Base-by-base conservation (phyloP, 2,797 vertebrate species). In the Spheniscus humboldti region DNA sequence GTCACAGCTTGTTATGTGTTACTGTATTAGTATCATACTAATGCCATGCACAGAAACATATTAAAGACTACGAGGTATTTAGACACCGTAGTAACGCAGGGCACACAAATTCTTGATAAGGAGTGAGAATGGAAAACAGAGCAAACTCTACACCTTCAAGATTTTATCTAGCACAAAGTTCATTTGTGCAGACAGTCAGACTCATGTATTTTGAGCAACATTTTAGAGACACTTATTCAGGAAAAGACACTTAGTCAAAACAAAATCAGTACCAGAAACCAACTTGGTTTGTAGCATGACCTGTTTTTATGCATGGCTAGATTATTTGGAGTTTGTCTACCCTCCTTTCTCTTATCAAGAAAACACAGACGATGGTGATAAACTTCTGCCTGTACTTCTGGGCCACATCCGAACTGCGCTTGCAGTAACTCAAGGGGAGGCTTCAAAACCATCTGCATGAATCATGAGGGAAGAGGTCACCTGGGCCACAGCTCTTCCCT, bases 201-300 rank as follows among this genome's bases (percentile, higher is more conserved):
- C 28, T 74, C 47, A 7, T 35, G 24, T 27, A 33, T 48, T 85
- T 71, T 71, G 60, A 87, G 48, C 18, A 87, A n/a, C 10, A 16
- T 9, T 71, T 92, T 24, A 25, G 27, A 89, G 52, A 72, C 0
- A 4, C 11, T 78, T 69, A 62, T 5, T 85, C 63, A 76, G 31
- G 28, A 89, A 89, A 69, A 3, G 1, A 41, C 30, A 45, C n/a
- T 13, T 48, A 91, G 53, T 60, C 84, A 94, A 95, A 94, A 74
- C n/a, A 94, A 93, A 90, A 66, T 31, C 76, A 72, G 66, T 17
- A 31, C n/a, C 47, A 92, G 63, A 71, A 94, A 74, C 35, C 35
- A 79, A 18, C 14, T 24, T 53, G 57, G 13, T 55, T 71, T 72
- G 30, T 50, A 88, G 18, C 39, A 20, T 31, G 67, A 74, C 20